These are phyloP conservation scores for Heliconius nattereri DNA, from an alignment of 1,140 invertebrate genomes.

Conservation along the genomic window DNA sequence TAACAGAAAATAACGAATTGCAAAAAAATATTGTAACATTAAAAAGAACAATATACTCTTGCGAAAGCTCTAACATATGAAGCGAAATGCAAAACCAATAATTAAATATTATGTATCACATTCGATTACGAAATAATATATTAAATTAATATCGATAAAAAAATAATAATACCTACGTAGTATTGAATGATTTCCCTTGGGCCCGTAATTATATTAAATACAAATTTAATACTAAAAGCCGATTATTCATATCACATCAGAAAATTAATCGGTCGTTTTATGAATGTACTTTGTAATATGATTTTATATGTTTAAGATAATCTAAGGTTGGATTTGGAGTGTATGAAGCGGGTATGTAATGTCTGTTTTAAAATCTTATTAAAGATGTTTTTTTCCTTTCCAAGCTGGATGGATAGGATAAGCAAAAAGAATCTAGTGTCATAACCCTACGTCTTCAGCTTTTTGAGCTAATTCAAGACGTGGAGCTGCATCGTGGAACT, in stretches of 20 bases:
- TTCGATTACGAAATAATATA: conserved; percentile 23
- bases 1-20: too few species aligned
- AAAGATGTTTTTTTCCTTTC: too few species aligned
- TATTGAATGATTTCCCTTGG: conserved; percentile 61
- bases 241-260: conserved; percentile 50
- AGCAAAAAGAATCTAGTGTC: too few species aligned
- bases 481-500: too few species aligned
- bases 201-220: conserved; percentile 55
- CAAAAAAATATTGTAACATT: too few species aligned
- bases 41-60: too few species aligned
- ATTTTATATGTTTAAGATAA: not conserved
- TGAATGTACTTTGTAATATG: not conserved
- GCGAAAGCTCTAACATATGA: not conserved
- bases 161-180: conserved; percentile 46
- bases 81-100: not conserved
- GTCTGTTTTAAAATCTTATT: not conserved
- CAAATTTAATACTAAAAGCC: conserved; percentile 52
- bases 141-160: conserved; percentile 37
- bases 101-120: not conserved
- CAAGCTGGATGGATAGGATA: too few species aligned
- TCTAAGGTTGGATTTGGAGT: not conserved
- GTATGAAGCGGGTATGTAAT: not conserved
- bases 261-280: conserved; percentile 36
- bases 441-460: too few species aligned
- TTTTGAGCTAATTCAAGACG: too few species aligned